Evolutionary conservation across 2,888 invertebrate species (phyloP).

Genomic region (Girardia tigrina): DNA sequence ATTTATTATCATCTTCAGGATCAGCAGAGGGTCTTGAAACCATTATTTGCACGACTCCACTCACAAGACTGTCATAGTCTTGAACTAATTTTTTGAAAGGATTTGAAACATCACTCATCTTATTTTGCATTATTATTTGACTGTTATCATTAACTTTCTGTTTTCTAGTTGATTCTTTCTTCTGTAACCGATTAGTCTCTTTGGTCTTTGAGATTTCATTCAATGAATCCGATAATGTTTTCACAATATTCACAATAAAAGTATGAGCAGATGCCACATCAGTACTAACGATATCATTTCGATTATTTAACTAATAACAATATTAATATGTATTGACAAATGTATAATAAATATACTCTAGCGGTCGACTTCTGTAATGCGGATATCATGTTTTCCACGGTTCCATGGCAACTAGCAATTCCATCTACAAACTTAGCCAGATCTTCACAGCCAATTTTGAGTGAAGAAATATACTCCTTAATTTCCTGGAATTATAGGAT

Average conservation of each 20-base stretch:
- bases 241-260: neutral
- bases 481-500: neutral
- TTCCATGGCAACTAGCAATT: neutral
- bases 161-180: conserved; percentile 19
- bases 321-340: neutral
- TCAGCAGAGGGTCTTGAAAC: neutral
- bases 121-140: neutral
- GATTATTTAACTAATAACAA: neutral
- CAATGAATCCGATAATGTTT: neutral
- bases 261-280: neutral
- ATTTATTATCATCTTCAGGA: neutral
- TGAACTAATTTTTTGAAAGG: neutral
- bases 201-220: neutral
- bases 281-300: neutral
- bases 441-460: conserved; percentile 5
- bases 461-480: neutral
- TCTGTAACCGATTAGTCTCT: neutral
- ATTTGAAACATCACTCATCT: neutral
- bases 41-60: neutral
- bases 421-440: neutral
- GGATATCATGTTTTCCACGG: neutral
- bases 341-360: too few species aligned
- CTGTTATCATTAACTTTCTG: neutral
- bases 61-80: neutral
- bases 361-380: neutral